Percentiles rank a stretch among this genome's conserved stretches.
Conservation (phyloP, 2,113 vertebrate species). For the Mustelus asterias region DNA sequence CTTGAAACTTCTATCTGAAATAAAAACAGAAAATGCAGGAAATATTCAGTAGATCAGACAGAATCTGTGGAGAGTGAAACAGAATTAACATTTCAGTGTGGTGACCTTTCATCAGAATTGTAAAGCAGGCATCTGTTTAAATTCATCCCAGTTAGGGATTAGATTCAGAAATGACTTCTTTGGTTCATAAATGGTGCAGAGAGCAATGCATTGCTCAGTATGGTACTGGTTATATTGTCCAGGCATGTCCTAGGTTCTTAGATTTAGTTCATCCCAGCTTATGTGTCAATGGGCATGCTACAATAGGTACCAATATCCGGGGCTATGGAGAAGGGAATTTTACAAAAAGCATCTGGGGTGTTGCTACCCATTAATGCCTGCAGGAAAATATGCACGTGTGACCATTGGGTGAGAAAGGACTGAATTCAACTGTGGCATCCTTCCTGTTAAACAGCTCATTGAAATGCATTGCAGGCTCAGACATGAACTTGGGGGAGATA, state of each 20-base stretch:
- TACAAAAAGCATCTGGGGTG: neutral
- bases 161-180: neutral
- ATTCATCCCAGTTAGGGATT: neutral
- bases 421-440: neutral
- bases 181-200: neutral
- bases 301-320: neutral
- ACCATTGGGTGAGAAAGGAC: neutral
- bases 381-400: neutral
- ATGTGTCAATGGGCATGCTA: neutral
- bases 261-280: neutral
- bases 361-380: neutral
- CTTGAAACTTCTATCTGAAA: neutral
- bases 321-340: neutral
- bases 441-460: neutral
- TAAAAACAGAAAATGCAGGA: neutral
- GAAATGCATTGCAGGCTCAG: neutral
- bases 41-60: neutral
- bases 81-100: neutral
- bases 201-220: neutral
- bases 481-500: neutral
- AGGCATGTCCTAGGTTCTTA: neutral
- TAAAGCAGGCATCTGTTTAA: neutral
- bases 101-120: neutral
- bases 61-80: neutral
- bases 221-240: neutral